Conservation (phyloP, 2,888 invertebrate species). For the Athetis lepigone region DNA sequence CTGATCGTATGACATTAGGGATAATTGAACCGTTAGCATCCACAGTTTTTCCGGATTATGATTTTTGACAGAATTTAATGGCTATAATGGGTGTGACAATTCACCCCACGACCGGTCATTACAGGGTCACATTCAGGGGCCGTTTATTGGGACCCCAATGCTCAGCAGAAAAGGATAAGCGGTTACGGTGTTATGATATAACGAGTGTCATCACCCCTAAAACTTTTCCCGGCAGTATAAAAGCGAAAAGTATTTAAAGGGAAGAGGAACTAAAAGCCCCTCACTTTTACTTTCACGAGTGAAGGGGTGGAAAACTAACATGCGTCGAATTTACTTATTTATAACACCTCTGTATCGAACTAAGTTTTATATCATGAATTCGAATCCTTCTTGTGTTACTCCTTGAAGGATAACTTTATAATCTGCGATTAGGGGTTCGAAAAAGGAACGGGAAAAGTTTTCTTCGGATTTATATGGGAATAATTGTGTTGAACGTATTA, state of each 20-base stretch:
- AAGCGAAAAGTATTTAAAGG: slow-evolving; percentile 30
- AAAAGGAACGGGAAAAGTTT: slow-evolving; percentile 33
- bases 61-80: not conserved
- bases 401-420: slow-evolving; percentile 34
- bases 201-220: slow-evolving; percentile 27
- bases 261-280: slow-evolving; percentile 22
- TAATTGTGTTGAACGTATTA: slow-evolving; percentile 5
- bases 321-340: slow-evolving; percentile 33
- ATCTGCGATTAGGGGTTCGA: slow-evolving; percentile 16
- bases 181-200: slow-evolving; percentile 26
- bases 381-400: slow-evolving; percentile 8
- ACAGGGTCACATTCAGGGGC: slow-evolving; percentile 7
- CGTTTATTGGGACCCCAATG: slow-evolving; percentile 5
- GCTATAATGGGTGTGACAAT: not conserved
- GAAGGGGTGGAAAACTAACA: slow-evolving; percentile 44
- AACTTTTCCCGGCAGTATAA: slow-evolving; percentile 30
- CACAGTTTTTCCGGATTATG: not conserved
- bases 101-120: slow-evolving; percentile 6
- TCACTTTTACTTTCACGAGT: slow-evolving; percentile 30
- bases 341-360: slow-evolving; percentile 39
- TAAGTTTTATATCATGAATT: slow-evolving; percentile 33
- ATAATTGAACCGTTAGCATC: too few relatives aligned
- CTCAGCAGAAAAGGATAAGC: not conserved
- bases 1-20: too few relatives aligned
- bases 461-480: slow-evolving; percentile 1